Conservation (phyloP, 2,888 invertebrate species). For the Rotaria macrura region DNA sequence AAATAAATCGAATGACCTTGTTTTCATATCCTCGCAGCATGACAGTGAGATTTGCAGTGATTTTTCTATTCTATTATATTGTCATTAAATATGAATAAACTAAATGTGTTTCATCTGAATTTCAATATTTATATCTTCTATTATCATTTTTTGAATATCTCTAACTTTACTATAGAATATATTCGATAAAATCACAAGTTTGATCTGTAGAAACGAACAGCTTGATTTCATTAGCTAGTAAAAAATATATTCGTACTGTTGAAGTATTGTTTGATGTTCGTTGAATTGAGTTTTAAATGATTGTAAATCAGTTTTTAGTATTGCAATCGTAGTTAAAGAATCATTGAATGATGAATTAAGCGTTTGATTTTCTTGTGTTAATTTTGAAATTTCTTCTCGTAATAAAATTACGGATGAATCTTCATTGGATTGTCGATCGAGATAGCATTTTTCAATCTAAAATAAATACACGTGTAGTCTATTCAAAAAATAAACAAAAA, state of each 20-base stretch:
- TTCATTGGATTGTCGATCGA: background rate
- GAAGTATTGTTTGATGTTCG: background rate
- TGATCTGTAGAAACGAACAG: no score
- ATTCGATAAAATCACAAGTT: no score
- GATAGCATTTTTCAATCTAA: slow-evolving; percentile 10
- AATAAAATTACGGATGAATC: background rate
- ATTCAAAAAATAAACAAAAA: background rate
- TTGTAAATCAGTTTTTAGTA: slow-evolving; percentile 6
- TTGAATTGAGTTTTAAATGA: background rate
- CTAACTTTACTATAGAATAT: no score
- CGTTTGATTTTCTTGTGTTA: slow-evolving; percentile 18
- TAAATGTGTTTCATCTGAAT: no score
- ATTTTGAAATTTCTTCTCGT: background rate
- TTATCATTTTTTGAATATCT: no score
- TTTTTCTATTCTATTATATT: no score
- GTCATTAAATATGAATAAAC: no score
- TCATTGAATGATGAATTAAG: slow-evolving; percentile 15
- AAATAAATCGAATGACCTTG: no score
- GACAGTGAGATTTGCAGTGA: no score
- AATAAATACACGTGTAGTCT: background rate
- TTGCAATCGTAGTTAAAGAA: background rate
- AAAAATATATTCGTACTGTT: background rate
- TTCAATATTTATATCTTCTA: no score
- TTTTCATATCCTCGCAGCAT: no score
- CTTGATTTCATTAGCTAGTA: background rate